Percentiles rank a stretch among this genome's conserved stretches.
phyloP scores from a whole-genome alignment of 1,140 invertebrate genomes.

The Coelopa frigida region DNA sequence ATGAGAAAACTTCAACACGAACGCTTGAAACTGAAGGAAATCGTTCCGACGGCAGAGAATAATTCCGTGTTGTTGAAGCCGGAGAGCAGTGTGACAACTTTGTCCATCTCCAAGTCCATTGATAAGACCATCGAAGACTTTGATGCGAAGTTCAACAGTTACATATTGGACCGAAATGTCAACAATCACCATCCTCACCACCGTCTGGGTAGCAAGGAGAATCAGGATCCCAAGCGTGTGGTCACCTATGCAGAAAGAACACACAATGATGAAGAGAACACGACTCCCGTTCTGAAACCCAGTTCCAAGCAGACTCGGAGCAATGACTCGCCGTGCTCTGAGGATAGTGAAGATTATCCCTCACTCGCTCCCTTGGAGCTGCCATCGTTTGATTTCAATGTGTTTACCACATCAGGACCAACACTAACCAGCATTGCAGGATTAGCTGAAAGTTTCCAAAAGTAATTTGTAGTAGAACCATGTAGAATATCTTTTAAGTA shows the following conservation, averaged over 20 bases:
- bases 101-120: slow-evolving; percentile 38
- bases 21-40: slow-evolving; percentile 31
- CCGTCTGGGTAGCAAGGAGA: background rate
- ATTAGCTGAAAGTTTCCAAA: slow-evolving; percentile 30
- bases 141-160: slow-evolving; percentile 29
- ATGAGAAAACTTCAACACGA: slow-evolving; percentile 38
- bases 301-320: too few species aligned
- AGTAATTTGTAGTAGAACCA: slow-evolving; percentile 20
- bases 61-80: slow-evolving; percentile 26
- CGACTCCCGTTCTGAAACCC: too few species aligned
- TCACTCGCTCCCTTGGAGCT: slow-evolving; percentile 33
- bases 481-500: slow-evolving; percentile 1
- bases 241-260: too few species aligned
- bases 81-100: slow-evolving; percentile 26
- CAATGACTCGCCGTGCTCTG: too few species aligned
- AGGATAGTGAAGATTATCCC: slow-evolving; percentile 5
- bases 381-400: slow-evolving; percentile 32
- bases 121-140: slow-evolving; percentile 40
- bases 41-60: slow-evolving; percentile 26
- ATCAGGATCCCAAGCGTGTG: background rate
- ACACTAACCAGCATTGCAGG: slow-evolving; percentile 24
- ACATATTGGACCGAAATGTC: slow-evolving; percentile 5
- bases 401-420: slow-evolving; percentile 29
- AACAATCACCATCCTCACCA: too few species aligned
- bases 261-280: too few species aligned